phyloP scores from a whole-genome alignment of 2,113 vertebrate genomes.

The Entelurus aequoreus region DNA sequence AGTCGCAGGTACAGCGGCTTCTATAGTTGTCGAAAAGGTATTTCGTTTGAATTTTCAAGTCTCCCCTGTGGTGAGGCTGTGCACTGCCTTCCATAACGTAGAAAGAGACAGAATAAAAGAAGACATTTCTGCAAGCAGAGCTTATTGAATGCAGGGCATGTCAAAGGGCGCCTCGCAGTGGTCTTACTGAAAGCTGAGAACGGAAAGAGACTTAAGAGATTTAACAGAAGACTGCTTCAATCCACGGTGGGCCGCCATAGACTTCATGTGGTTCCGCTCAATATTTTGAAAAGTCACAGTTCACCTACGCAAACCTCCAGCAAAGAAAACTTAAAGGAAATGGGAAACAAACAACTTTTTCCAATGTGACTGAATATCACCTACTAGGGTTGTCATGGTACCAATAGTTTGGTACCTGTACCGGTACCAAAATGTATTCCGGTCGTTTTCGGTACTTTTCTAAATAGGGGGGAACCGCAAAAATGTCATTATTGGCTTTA shows the following conservation, averaged over 20 bases:
- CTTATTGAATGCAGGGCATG: background rate
- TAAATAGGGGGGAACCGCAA: no score
- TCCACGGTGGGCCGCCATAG: background rate
- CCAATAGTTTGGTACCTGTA: no score
- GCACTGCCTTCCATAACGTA: background rate
- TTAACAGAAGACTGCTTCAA: background rate
- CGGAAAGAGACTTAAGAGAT: background rate
- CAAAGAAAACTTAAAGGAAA: background rate
- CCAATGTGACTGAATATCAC: no score
- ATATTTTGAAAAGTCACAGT: no score
- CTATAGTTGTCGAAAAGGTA: background rate
- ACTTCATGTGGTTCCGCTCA: background rate
- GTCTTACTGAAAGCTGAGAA: background rate
- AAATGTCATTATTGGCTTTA: no score
- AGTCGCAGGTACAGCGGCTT: background rate
- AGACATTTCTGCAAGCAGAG: background rate
- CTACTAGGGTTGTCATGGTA: no score
- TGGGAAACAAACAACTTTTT: background rate
- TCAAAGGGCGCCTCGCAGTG: background rate
- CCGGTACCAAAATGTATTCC: no score
- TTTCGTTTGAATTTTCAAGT: background rate
- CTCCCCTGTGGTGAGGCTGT: background rate
- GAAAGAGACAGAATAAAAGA: no score
- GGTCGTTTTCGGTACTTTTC: no score
- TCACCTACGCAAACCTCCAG: background rate